Evolutionary conservation across 2,113 vertebrate species (phyloP), one percentile per base, ranked within the genome.

Genomic region (Platycercus adscitus): DNA sequence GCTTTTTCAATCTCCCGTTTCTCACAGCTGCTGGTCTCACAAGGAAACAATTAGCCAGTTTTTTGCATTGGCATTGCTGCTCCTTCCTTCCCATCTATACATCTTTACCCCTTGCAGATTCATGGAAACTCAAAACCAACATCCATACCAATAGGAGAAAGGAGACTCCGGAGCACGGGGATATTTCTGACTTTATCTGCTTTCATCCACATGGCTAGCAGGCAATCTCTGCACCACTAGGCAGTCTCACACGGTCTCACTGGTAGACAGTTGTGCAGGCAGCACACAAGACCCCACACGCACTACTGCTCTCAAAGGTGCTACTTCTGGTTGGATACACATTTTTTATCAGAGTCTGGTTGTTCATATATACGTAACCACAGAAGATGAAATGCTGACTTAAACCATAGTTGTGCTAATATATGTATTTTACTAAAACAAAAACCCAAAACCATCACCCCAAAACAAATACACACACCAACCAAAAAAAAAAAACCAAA

Each of bases 171-270:
- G 37, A 66, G 24, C 55, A 58, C 0, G 1, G 24, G 16, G 17
- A 5, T 31, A 6, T 49, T 55, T 82, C 50, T 49, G 47, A 13
- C 33, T 76, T 53, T 13, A 14, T 14, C 46, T 75, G 61, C 41
- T 26, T 39, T 29, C 60, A 52, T 4, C 6, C 28, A 8, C 1
- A 5, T 2, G 31, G 26, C 44, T 58, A 46, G 26, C 2, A 12
- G 43, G 70, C 55, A 65, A 18, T 13, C 23, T 20, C 43, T 25
- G 52, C 58, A 52, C 6, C 56, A 50, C 10, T 37, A 43, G 72
- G 77, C 47, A 64, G 17, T 31, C 47, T 35, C 7, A 2, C 52
- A 76, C 0, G 0, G 14, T 13, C 35, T 25, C 65, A 6, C 26
- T 44, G 50, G 33, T 55, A 70, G 55, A 33, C 28, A 26, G 47